These are phyloP conservation scores for Papio anubis DNA, from an alignment of 2,113 vertebrate species.

Conservation along the genomic window DNA sequence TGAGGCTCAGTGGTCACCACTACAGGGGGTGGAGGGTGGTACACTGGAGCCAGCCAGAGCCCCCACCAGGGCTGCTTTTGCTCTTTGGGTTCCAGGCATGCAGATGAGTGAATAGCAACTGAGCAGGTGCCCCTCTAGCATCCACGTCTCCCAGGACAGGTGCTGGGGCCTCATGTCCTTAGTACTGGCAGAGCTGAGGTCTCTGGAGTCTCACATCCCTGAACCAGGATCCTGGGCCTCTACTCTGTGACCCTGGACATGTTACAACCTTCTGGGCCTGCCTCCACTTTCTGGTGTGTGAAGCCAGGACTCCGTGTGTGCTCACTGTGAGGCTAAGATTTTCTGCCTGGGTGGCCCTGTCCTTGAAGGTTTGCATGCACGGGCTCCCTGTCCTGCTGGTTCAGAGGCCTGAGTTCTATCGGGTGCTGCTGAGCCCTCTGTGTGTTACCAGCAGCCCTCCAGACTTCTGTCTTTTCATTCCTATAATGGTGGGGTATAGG, in stretches of 20 bases:
- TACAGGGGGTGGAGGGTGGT: fast-evolving
- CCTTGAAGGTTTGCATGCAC: neutral
- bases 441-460: neutral
- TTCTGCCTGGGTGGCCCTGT: neutral
- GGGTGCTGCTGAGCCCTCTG: neutral
- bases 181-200: neutral
- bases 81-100: neutral
- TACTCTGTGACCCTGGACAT: neutral
- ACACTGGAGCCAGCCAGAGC: neutral
- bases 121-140: neutral
- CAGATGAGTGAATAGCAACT: neutral
- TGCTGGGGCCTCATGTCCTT: neutral
- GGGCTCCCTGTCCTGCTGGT: neutral
- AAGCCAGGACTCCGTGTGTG: neutral
- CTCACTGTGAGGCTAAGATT: neutral
- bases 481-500: fast-evolving
- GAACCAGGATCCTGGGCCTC: too few relatives aligned
- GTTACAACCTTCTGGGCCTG: neutral
- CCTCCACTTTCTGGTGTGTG: neutral
- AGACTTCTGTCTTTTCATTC: neutral
- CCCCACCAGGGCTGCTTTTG: neutral
- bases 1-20: neutral
- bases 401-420: neutral
- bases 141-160: neutral
- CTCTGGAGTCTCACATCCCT: neutral